A percentile compares a stretch with the other conserved stretches of the same genome.
Evolutionary conservation across 2,113 vertebrate species (phyloP).

Genomic region (Callionymus lyra): DNA sequence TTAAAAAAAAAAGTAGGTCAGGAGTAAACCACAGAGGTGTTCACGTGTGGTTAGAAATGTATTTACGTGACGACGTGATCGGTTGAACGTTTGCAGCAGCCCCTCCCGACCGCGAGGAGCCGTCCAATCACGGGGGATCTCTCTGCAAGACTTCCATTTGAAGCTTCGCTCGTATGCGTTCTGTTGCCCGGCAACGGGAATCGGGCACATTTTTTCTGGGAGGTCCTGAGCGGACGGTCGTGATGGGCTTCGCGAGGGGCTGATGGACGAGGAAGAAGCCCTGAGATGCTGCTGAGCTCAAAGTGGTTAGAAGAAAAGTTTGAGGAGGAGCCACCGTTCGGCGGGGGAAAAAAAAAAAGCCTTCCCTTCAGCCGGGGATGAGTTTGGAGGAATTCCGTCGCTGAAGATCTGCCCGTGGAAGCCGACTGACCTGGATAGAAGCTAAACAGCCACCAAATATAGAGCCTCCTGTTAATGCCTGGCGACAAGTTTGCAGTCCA

Average conservation of each 20-base stretch:
- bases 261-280: constrained; percentile 22
- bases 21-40: too few relatives aligned
- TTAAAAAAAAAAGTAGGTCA: too few relatives aligned
- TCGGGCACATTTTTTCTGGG: constrained; percentile 63
- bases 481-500: constrained; percentile 9
- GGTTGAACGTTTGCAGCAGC: constrained; percentile 28
- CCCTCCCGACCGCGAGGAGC: constrained; percentile 34
- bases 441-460: constrained; percentile 21
- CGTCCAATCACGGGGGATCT: constrained; percentile 44
- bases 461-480: constrained; percentile 26
- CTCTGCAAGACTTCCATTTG: constrained; percentile 48
- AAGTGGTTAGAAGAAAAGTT: constrained; percentile 5
- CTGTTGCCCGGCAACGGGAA: constrained; percentile 68
- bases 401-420: constrained; percentile 31
- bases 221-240: constrained; percentile 60
- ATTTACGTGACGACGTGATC: too few relatives aligned
- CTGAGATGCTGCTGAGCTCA: constrained; percentile 27
- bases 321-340: constrained; percentile 20
- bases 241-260: constrained; percentile 34
- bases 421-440: constrained; percentile 57
- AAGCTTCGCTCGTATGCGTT: constrained; percentile 62
- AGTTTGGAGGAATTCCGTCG: constrained; percentile 27
- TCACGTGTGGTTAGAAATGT: too few relatives aligned
- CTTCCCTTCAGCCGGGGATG: constrained; percentile 22
- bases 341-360: constrained; percentile 7